Evolutionary conservation across 1,140 invertebrate genomes (phyloP).

Genomic region (Polypedilum pembai): DNA sequence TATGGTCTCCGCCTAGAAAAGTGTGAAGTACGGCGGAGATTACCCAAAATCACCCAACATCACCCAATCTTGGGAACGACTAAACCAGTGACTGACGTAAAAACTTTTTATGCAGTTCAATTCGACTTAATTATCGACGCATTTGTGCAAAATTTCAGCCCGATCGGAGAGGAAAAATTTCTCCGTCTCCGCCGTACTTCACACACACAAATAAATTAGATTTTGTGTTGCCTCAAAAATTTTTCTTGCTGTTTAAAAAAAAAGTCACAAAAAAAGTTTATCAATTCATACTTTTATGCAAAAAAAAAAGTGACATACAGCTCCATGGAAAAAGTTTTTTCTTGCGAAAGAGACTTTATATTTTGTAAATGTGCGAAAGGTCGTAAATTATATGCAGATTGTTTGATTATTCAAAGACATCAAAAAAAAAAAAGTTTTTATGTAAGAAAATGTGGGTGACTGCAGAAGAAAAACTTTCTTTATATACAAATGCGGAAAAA

Average conservation of each 20-base stretch:
- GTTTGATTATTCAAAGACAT: constrained; percentile 18
- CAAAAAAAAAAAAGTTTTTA: constrained; percentile 11
- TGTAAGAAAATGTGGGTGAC: background rate
- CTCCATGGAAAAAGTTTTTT: background rate
- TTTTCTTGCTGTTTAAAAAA: background rate
- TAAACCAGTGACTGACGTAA: no score
- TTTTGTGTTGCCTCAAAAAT: background rate
- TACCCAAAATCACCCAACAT: no score
- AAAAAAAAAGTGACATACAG: background rate
- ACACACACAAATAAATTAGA: no score
- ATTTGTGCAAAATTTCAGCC: no score
- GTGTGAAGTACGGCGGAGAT: no score
- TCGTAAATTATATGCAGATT: constrained; percentile 18
- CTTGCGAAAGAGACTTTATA: background rate
- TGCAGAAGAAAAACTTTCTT: background rate
- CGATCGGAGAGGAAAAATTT: no score
- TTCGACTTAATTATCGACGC: no score
- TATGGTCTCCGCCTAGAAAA: no score
- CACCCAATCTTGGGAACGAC: no score
- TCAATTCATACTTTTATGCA: background rate
- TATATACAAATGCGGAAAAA: background rate
- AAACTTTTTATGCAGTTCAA: no score
- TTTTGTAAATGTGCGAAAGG: constrained; percentile 17
- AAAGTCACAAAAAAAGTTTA: constrained; percentile 12
- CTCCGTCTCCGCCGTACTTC: no score